Evolutionary conservation across 2,888 invertebrate species (phyloP), one percentile per base, ranked within the genome.

Genomic region (Callinectes sapidus): DNA sequence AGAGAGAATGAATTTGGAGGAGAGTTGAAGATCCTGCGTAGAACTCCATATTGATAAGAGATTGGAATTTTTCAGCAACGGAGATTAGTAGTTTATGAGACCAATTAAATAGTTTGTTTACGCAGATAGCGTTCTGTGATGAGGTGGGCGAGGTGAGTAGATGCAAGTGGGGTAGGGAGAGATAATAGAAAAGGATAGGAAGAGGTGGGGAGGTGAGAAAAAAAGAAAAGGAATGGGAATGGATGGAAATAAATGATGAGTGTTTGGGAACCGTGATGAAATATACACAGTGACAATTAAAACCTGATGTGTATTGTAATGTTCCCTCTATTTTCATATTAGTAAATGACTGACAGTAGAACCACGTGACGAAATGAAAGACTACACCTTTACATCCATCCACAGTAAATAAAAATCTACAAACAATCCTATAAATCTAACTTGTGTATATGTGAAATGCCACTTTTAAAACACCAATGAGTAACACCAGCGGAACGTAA

Each of bases 71-170:
- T 32, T 86, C 2, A 0, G 39, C 32, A 86, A 54, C n/a, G 18
- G 48, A 87, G 54, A 14, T 13, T 32, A 86, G 87, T 48, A 54
- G 42, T 87, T 87, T 48, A 42, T 42, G 54, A 48, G 87, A 42
- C 13, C 42, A 87, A 87, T 42, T 42, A 81, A 81, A 81, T 81
- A 16, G 81, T 81, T 81, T 81, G 81, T 81, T 81, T 32, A 81
- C 81, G 16, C 35, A 81, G 81, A 32, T 71, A 32, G 35, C 32
- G 35, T 10, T 13, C 32, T 35, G 32, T 35, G 81, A 35, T n/a
- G 35, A 35, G 81, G 35, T 35, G 35, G 10, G 81, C 1, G 35
- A 81, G 35, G 14, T 35, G 35, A 2, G 13, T 13, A 32, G 28
- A 81, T 81, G 81, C 8, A 81, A 35, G 39, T 39, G 39, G 39